These are phyloP conservation scores for Kryphioiulus occultus DNA, from an alignment of 2,888 invertebrate genomes.

Conservation along the genomic window DNA sequence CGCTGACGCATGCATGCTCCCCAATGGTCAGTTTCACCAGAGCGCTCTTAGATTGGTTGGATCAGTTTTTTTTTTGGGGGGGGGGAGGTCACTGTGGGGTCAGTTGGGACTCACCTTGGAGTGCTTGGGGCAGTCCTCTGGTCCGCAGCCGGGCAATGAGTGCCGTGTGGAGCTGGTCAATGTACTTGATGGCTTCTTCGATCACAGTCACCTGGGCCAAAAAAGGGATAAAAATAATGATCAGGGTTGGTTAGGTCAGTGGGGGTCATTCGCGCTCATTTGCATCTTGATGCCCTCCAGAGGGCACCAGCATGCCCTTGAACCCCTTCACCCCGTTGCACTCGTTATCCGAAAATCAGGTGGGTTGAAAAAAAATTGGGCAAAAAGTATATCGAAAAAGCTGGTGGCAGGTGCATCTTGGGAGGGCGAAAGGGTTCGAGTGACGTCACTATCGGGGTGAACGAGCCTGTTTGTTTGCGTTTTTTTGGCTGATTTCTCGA, in stretches of 20 bases:
- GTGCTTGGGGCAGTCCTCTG: slow-evolving; percentile 56
- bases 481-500: background rate
- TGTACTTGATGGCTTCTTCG: slow-evolving; percentile 64
- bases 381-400: background rate
- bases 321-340: background rate
- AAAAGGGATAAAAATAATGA: slow-evolving; percentile 14
- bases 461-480: background rate
- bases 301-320: background rate
- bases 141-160: slow-evolving; percentile 60
- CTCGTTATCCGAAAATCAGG: background rate
- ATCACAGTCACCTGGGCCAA: slow-evolving; percentile 62
- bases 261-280: background rate
- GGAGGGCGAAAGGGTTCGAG: background rate
- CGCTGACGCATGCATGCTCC: too few relatives aligned
- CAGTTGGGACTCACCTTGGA: slow-evolving; percentile 49
- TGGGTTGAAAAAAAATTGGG: background rate
- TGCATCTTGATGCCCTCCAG: slow-evolving; percentile 8
- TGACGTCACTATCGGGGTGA: background rate
- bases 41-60: too few relatives aligned
- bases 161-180: slow-evolving; percentile 63
- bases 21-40: too few relatives aligned
- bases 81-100: background rate
- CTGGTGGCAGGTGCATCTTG: background rate
- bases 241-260: background rate
- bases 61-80: too few relatives aligned